Evolutionary conservation across 2,888 invertebrate species (phyloP), one percentile per base, ranked within the genome.

Genomic region (Sylvicola cinctus): DNA sequence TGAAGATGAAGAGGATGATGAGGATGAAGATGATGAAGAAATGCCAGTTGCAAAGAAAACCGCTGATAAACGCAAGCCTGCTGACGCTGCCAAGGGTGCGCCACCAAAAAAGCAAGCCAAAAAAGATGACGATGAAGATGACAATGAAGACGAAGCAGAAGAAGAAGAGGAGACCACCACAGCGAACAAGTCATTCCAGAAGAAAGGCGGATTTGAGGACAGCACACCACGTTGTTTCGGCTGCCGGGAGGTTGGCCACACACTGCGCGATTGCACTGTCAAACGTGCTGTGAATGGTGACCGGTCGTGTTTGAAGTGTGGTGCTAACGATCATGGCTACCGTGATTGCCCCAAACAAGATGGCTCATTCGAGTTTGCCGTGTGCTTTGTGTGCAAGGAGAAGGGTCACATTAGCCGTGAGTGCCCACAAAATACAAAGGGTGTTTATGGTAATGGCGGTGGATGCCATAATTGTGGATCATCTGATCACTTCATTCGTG

Each of bases 341-440:
- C 31, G 27, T 28, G 17, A 35, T 28, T 35, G 35, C 14, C 26
- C 35, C 15, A 25, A 27, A 32, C 30, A 31, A 12, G 35, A 30
- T n/a, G 35, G 30, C 15, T 14, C 10, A 16, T 35, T 35, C 14
- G 13, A 14, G 14, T 16, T 25, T 35, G 35, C 35, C 7, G 32
- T 28, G 16, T 35, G 35, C 16, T 35, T 25, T 15, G 28, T 32
- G 13, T 35, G 36, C n/a, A 28, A 36, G 8, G 32, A 32, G 29
- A 32, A 32, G 16, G 36, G 32, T 3, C 36, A 36, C 23, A 32
- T 36, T 16, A 23, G 29, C 8, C 32, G 36, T 20, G 32, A 36
- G 16, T 36, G 36, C 12, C 32, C 32, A 20, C 8, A 25, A 8
- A 25, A 25, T 25, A 16, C 28, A 12, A 35, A 35, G 23, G 17